Evolutionary conservation across 2,113 vertebrate species (phyloP), one percentile per base, ranked within the genome.

Genomic region (Lepisosteus osseus): DNA sequence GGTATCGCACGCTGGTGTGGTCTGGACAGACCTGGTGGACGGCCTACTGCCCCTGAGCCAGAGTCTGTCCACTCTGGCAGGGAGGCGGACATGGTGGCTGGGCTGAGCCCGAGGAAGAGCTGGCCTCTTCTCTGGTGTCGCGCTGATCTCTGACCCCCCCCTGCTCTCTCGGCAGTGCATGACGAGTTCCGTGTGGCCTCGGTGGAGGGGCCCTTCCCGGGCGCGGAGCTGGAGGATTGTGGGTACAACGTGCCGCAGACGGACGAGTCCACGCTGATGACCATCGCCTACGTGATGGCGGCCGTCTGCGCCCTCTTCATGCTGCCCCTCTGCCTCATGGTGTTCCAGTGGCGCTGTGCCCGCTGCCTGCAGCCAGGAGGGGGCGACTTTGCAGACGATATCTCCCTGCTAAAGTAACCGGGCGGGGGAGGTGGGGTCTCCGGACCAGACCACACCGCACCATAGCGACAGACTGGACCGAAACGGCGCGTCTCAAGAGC

Each of bases 211-310:
- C 95, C 95, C 0, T 96, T 95, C 81, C 89, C 89, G 14, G 94
- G 93, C 0, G 55, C 87, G 3, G 90, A 98, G 89, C 92, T 97
- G 86, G 95, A 97, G 77, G 97, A 99, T 91, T 99, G 97, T 0
- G 97, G 96, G 81, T 99, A 99, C 93, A 99, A 98, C 88, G 94
- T 97, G 79, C 96, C 97, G 0, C 97, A 98, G 91, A 97, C 96
- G 0, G 97, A 99, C 1, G 97, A 99, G 83, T 98, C 97, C n/a
- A 98, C 96, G 0, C 92, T 99, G 40, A 98, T 99, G 96, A 98
- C 96, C 86, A 98, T 99, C 15, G 97, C 97, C 72, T 99, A 99
- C 57, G 94, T 97, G 75, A 99, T 99, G 97, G 97, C 97, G 0
- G 97, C 95, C 79, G 97, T 99, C 85, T 99, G 97, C 1, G 96